Percentiles rank a stretch among this genome's conserved stretches.
Conservation (phyloP, 2,113 vertebrate genomes). For the Ictidomys tridecemlineatus region DNA sequence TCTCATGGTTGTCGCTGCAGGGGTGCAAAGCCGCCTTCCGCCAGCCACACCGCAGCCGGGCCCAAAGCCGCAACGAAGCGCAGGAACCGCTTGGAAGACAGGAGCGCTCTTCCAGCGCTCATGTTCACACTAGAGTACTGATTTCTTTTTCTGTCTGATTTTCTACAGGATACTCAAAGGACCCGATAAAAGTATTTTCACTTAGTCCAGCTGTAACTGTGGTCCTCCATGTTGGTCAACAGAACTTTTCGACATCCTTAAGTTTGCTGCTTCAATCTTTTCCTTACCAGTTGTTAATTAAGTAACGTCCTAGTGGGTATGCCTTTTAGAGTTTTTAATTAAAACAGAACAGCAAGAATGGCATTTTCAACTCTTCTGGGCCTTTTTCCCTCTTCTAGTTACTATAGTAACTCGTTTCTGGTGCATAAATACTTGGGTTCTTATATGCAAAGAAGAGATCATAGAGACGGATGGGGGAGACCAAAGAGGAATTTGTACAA, state of each 20-base stretch:
- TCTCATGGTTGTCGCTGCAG: neutral
- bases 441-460: neutral
- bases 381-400: neutral
- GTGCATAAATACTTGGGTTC: neutral
- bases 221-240: conserved; percentile 57
- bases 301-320: conserved; percentile 50
- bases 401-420: neutral
- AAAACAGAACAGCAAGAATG: conserved; percentile 76
- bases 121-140: neutral
- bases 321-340: conserved; percentile 76
- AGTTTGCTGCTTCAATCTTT: conserved; percentile 41
- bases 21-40: neutral
- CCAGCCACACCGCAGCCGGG: no score
- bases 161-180: conserved; percentile 66
- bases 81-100: no score
- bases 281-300: conserved; percentile 44
- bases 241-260: conserved; percentile 51
- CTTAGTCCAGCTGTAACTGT: conserved; percentile 46
- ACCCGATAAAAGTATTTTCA: conserved; percentile 57
- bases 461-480: neutral
- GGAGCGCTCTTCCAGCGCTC: neutral
- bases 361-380: conserved; percentile 63
- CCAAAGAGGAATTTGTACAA: neutral
- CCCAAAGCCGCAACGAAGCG: no score
- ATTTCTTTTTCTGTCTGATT: conserved; percentile 50